Base-by-base conservation (phyloP, 2,113 vertebrate genomes). In the Sigmodon hispidus region DNA sequence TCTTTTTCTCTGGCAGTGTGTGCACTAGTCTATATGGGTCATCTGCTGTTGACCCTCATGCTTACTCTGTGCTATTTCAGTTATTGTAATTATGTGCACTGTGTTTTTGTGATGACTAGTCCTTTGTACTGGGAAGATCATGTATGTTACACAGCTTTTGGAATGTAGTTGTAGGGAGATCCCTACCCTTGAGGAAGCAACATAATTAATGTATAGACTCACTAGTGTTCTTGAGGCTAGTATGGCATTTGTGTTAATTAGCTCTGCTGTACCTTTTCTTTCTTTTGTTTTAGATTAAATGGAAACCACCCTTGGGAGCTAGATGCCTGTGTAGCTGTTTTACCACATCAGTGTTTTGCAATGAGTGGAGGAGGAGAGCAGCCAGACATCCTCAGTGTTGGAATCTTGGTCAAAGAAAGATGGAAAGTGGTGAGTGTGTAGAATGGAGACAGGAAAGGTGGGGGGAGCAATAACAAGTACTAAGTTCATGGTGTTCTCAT, bases 341-440 rank as follows among this genome's bases (percentile, higher is more conserved):
- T 97, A 24, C 93, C 63, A 55, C 73, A 55, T 97, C 94, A 97
- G 98, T 98, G 96, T 97, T 98, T 97, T 99, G 99, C 99, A 98
- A 99, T 99, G 99, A 99, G 99, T 94, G 99, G 99, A 97, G 99
- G 99, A 98, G 98, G 98, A 96, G 99, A 99, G 98, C 99, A 99
- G 97, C 98, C 99, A 61, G 99, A 99, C 98, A 99, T 99, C 98
- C 99, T 99, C 91, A 99, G 98, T 96, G 98, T 99, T 97, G 99
- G 99, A 98, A 98, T 99, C 95, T 97, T 99, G 97, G 99, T 99
- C 96, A 99, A 99, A 98, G 99, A 99, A 97, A 98, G 99, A 99
- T 99, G 99, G 99, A 99, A 99, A 98, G 99, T 99, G 99, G 99
- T 99, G 96, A 99, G 99, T 98, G 99, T 98, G 93, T 93, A 48